These are phyloP conservation scores for Drosophila kuntzei DNA, from an alignment of 2,888 invertebrate species.

Conservation along the genomic window DNA sequence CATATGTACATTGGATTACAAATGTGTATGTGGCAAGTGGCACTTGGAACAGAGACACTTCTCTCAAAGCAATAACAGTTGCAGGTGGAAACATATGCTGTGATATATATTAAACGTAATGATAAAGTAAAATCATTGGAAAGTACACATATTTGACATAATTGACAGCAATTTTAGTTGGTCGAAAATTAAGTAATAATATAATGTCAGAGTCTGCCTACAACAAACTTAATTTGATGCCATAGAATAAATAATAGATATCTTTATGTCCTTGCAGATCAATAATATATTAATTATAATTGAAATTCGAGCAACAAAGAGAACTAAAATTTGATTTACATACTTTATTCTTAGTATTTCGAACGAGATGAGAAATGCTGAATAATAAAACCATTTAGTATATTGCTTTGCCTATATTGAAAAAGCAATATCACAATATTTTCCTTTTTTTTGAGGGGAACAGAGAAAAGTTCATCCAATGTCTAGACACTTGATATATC, in stretches of 20 bases:
- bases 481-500: slow-evolving; percentile 54
- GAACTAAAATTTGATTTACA: background rate
- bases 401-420: slow-evolving; percentile 6
- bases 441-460: too few relatives aligned
- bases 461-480: slow-evolving; percentile 33
- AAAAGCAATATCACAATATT: slow-evolving; percentile 15
- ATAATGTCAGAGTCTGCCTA: background rate
- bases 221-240: background rate
- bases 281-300: background rate
- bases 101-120: background rate
- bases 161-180: background rate
- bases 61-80: background rate
- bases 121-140: background rate
- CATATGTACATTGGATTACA: background rate
- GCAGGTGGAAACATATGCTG: slow-evolving; percentile 1
- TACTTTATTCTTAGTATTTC: background rate
- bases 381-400: slow-evolving; percentile 14
- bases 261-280: background rate
- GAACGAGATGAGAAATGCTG: background rate
- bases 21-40: slow-evolving; percentile 2
- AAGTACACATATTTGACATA: background rate
- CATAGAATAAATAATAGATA: background rate
- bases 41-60: slow-evolving; percentile 8
- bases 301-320: background rate
- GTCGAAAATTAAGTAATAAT: background rate